Conservation (phyloP, 1,140 invertebrate species). For the Brachionus rotundiformis region DNA sequence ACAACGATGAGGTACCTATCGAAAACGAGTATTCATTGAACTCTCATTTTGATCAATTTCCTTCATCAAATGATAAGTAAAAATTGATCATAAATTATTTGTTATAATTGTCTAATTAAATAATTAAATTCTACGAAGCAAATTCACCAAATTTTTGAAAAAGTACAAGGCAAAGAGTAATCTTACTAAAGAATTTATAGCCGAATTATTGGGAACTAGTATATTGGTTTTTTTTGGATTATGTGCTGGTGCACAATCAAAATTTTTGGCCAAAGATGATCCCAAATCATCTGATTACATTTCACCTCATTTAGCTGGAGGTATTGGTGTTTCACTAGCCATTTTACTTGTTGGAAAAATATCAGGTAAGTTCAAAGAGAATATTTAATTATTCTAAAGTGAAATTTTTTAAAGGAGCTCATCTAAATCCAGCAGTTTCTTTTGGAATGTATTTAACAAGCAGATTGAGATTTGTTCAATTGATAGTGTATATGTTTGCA, state of each 20-base stretch:
- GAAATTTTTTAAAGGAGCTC: background rate
- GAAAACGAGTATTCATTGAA: background rate
- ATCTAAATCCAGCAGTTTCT: conserved; percentile 53
- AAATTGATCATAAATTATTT: background rate
- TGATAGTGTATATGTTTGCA: background rate
- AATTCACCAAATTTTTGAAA: background rate
- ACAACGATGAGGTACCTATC: background rate
- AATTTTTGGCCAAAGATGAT: conserved; percentile 3
- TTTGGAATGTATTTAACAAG: conserved; percentile 55
- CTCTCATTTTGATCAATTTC: background rate
- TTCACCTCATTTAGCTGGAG: background rate
- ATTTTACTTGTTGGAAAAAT: conserved; percentile 29
- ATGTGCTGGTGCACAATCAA: background rate
- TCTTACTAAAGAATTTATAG: conserved; percentile 9
- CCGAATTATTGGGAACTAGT: conserved; percentile 32
- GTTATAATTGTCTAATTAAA: too few relatives aligned
- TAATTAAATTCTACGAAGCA: background rate
- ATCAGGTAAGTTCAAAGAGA: conserved; percentile 34
- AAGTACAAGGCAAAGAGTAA: background rate
- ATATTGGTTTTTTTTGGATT: conserved; percentile 27
- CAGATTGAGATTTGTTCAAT: conserved; percentile 54
- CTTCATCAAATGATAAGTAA: background rate
- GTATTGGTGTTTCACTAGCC: background rate
- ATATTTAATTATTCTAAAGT: background rate
- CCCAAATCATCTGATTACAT: background rate